Base-by-base conservation (phyloP, 2,888 invertebrate species). In the Torymus tubicola region DNA sequence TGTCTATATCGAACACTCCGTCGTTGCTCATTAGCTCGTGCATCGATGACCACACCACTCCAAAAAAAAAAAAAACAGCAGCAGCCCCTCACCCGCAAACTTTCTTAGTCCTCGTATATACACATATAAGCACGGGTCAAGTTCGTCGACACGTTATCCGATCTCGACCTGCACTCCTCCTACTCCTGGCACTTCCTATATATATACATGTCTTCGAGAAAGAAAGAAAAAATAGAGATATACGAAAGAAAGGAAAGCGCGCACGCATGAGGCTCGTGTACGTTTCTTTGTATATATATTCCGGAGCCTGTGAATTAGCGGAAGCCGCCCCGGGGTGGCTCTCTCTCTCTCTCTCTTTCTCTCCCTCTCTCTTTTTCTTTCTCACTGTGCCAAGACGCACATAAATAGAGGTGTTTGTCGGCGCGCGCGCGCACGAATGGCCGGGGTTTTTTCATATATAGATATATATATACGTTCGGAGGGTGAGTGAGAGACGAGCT, bases 261-360 rank as follows among this genome's bases (percentile, higher is more conserved):
- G 4, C 31, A 31, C 31, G 4, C 31, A 31, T 31, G 31, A 31
- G 4, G 31, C 31, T 31, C 31, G 31, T 8, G 65, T 16, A 50
- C 12, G 42, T 24, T 31, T 11, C 21, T 53, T 63, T 70, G 58
- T 70, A 24, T 13, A 14, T 10, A 31, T 58, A 8, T 31, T 8
- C 60, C 58, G 18, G 67, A 18, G 24, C 16, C 16, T 31, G 75
- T 55, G 75, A 76, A 67, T 76, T 76, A 76, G 68, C 68, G 75
- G 75, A 76, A 76, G 68, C 75, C 61, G 75, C 68, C 75, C 75
- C 60, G 68, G 61, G 75, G 75, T 57, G 50, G 18, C 61, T 52
- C 52, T 11, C 14, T 18, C 61, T 71, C 61, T 52, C 24, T 8
- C 8, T 63, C n/a, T 52, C 31, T 63, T 16, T 61, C 13, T 55